Conservation (phyloP, 2,113 vertebrate species). For the Semnopithecus entellus region DNA sequence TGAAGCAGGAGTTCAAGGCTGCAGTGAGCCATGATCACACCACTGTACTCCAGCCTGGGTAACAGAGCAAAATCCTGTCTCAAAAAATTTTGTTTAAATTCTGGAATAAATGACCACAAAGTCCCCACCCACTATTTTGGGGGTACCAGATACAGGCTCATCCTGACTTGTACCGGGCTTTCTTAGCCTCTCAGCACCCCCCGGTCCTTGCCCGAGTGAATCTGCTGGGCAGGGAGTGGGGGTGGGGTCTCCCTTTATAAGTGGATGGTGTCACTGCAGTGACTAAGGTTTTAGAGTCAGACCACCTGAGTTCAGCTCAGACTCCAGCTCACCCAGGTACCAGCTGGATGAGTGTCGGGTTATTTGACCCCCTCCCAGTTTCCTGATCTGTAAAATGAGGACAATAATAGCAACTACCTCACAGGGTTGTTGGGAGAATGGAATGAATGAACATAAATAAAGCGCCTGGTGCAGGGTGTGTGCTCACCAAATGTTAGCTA, state of each 20-base stretch:
- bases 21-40: too few species aligned
- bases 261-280: fast-evolving
- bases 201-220: neutral
- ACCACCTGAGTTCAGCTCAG: neutral
- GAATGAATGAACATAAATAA: neutral
- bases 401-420: fast-evolving
- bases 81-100: neutral
- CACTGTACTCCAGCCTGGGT: too few species aligned
- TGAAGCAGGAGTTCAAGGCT: too few species aligned
- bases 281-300: neutral
- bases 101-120: neutral
- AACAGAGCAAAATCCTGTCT: too few species aligned
- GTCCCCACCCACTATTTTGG: neutral
- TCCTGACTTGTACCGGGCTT: neutral
- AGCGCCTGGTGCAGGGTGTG: neutral
- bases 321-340: fast-evolving
- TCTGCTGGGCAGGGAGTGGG: neutral
- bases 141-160: neutral
- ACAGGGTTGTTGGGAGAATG: neutral
- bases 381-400: too few species aligned
- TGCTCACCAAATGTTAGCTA: neutral
- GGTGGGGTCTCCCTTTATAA: fast-evolving
- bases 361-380: too few species aligned
- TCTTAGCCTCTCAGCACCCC: neutral
- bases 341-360: fast-evolving